These are phyloP conservation scores for Urocolius indicus DNA, from an alignment of 2,113 vertebrate genomes.

Conservation along the genomic window DNA sequence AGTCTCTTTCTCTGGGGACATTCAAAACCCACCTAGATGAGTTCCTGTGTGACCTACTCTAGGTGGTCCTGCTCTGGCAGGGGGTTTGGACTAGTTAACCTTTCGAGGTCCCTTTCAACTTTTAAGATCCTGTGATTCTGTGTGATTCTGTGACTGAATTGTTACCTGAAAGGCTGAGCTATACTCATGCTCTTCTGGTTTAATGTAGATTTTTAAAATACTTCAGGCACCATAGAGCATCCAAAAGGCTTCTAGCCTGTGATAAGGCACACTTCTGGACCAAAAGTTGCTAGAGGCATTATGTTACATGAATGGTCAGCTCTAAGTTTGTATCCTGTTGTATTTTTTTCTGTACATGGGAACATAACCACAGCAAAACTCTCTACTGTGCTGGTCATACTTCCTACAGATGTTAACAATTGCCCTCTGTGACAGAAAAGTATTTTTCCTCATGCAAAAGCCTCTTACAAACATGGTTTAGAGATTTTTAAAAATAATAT, in stretches of 20 bases:
- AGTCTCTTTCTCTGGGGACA: too few species aligned
- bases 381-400: not conserved
- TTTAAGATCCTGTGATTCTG: too few species aligned
- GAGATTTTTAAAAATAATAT: conserved; percentile 1
- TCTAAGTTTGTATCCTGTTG: not conserved
- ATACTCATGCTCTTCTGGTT: not conserved
- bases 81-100: too few species aligned
- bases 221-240: not conserved
- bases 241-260: not conserved
- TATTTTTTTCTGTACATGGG: not conserved
- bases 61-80: too few species aligned
- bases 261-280: not conserved
- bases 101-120: too few species aligned
- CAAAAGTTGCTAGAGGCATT: not conserved
- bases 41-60: too few species aligned
- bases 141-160: not conserved
- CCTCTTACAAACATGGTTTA: not conserved
- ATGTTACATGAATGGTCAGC: not conserved
- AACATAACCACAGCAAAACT: not conserved
- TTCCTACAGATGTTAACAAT: not conserved
- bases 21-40: too few species aligned
- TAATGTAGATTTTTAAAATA: not conserved
- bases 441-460: conserved; percentile 4
- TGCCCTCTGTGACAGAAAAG: conserved; percentile 7
- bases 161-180: not conserved